Evolutionary conservation across 1,140 invertebrate species (phyloP), one percentile per base, ranked within the genome.

Genomic region (Acromyrmex echinatior): DNA sequence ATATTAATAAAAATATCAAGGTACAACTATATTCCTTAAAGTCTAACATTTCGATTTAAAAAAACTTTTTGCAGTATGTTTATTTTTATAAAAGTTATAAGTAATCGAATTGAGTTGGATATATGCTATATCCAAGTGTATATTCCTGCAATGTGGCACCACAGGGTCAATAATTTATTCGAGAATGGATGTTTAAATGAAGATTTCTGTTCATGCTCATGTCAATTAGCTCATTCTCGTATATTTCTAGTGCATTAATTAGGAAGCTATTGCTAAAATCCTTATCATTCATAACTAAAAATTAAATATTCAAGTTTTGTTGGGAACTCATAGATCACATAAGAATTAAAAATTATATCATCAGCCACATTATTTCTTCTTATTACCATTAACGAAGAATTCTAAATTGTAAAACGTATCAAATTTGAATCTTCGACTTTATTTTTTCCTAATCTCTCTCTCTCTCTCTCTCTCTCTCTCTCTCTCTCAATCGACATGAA

Each of bases 191-290:
- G n/a, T 65, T 35, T 66, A 76, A 86, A 49, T 21, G 10, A 53
- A 74, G 21, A 74, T 81, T 71, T 28, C 28, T 21, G 49, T 56
- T 39, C 10, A 9, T 28, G 7, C 12, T 21, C 21, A 21, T 21
- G 21, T 21, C 21, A 56, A 56, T 80, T 58, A 16, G 28, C n/a
- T 35, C 14, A 18, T 70, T 28, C 49, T 56, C n/a, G 25, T 58
- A 58, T 18, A n/a, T 68, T 39, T 66, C 31, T 71, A 71, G 31
- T 45, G 16, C 21, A 45, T 5, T 81, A 71, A 81, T 80, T 68
- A 39, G 49, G 9, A 51, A 65, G 28, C 28, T 60, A 14, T 77
- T 25, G 28, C 3, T 39, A 31, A 28, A 80, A 18, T 21, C 14
- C 5, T 79, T 31, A 58, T 16, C 5, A 7, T 3, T 71, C 16